Evolutionary conservation across 2,888 invertebrate species (phyloP).

Genomic region (Hoplodrina blanda): DNA sequence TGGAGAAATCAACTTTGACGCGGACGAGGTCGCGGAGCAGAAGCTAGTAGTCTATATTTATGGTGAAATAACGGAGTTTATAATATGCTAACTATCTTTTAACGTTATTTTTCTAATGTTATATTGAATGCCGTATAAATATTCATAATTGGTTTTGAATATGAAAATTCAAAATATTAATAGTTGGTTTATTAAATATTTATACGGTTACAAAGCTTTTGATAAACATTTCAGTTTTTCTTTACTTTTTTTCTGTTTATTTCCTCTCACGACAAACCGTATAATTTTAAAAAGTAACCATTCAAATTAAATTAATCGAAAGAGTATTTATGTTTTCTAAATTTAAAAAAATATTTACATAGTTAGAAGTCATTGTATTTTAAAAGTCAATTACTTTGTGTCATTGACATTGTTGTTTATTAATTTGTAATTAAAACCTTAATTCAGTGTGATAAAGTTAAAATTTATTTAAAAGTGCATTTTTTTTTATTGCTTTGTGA

Average conservation of each 20-base stretch:
- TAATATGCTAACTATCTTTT: too few relatives aligned
- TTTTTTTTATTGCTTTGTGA: not conserved
- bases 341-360: conserved; percentile 26
- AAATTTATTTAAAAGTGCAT: not conserved
- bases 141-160: too few relatives aligned
- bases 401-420: conserved; percentile 33
- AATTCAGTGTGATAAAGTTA: not conserved
- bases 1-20: too few relatives aligned
- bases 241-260: not conserved
- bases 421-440: conserved; percentile 2
- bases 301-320: not conserved
- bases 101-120: too few relatives aligned
- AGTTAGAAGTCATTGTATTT: conserved; percentile 43
- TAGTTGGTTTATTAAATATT: too few relatives aligned
- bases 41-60: too few relatives aligned
- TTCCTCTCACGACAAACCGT: not conserved
- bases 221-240: not conserved
- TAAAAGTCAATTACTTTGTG: conserved; percentile 21
- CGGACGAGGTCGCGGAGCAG: too few relatives aligned
- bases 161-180: too few relatives aligned
- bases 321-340: not conserved
- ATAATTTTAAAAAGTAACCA: not conserved
- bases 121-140: too few relatives aligned
- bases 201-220: too few relatives aligned
- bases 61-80: too few relatives aligned